phyloP scores from a whole-genome alignment of 2,113 vertebrate genomes.

The Eolophus roseicapilla region DNA sequence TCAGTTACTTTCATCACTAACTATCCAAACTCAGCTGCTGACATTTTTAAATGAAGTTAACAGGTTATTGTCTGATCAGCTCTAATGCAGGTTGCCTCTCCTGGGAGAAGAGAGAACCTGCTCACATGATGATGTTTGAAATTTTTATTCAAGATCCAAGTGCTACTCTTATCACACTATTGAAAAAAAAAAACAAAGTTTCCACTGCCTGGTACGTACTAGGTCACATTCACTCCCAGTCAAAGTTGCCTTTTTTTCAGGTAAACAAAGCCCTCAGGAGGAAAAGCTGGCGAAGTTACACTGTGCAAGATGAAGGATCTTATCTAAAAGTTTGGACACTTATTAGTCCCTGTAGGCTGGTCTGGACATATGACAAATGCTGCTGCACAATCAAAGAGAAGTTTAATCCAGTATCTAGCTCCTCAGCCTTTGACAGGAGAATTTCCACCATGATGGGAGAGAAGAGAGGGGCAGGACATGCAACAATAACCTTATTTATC shows the following conservation, averaged over 20 bases:
- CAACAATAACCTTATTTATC: background rate
- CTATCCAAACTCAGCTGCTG: background rate
- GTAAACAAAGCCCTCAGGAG: background rate
- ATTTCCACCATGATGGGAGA: background rate
- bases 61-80: background rate
- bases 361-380: background rate
- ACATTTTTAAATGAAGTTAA: background rate
- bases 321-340: background rate
- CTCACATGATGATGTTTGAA: background rate
- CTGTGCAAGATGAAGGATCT: background rate
- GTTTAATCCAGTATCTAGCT: background rate
- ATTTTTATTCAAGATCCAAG: background rate
- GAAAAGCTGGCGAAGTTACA: background rate
- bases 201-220: background rate
- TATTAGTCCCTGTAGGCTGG: background rate
- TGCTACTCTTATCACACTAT: accelerated
- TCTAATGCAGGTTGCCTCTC: background rate
- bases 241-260: background rate
- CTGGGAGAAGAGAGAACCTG: background rate
- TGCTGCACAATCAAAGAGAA: background rate
- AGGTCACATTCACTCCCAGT: background rate
- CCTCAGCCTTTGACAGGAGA: background rate
- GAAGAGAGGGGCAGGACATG: accelerated
- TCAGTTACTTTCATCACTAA: background rate
- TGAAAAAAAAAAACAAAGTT: background rate